A percentile compares a stretch with the other conserved stretches of the same genome.
Evolutionary conservation across 2,888 invertebrate genomes (phyloP).

Genomic region (Scrobipalpa atriplicella): DNA sequence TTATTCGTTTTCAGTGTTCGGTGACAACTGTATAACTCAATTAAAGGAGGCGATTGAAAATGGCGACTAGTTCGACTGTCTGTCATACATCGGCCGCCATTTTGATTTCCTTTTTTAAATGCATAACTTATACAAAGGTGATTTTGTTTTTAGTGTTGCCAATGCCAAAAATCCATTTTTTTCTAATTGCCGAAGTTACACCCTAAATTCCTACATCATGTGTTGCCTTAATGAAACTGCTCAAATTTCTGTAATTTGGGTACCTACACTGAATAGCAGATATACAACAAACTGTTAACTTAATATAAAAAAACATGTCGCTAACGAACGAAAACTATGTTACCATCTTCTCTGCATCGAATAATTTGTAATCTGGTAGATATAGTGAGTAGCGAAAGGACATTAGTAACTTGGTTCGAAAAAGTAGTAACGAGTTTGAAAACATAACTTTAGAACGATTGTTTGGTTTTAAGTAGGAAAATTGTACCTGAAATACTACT

Average conservation of each 20-base stretch:
- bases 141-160: slow-evolving; percentile 3
- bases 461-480: slow-evolving; percentile 21
- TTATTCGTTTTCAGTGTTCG: no score
- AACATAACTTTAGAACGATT: background rate
- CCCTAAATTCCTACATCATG: no score
- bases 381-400: background rate
- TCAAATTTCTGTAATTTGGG: no score
- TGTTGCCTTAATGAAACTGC: background rate
- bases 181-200: no score
- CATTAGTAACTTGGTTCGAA: background rate
- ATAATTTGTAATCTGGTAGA: background rate
- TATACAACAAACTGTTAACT: background rate
- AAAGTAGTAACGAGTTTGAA: background rate
- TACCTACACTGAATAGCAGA: no score
- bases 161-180: no score
- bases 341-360: slow-evolving; percentile 2
- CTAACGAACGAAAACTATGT: background rate
- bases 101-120: no score
- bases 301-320: background rate
- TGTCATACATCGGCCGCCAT: no score
- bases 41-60: no score
- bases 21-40: no score
- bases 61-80: background rate
- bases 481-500: slow-evolving; percentile 23
- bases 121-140: no score